Percentiles rank a stretch among this genome's conserved stretches.
Evolutionary conservation across 2,888 invertebrate genomes (phyloP).

Genomic region (Spodoptera exigua): DNA sequence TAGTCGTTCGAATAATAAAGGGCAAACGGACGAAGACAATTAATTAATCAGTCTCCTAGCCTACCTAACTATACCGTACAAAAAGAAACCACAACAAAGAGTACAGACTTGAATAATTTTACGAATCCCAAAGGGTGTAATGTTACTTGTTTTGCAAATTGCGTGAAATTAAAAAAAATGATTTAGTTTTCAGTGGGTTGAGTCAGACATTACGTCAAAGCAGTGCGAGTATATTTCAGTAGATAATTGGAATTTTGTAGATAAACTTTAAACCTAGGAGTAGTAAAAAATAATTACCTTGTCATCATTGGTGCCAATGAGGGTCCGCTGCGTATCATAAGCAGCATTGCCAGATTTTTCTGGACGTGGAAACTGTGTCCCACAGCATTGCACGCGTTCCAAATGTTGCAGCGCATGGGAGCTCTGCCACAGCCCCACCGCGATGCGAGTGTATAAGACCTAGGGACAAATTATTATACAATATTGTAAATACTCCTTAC

Average conservation of each 20-base stretch:
- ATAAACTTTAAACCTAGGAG: no score
- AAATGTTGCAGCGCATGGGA: conserved; percentile 90
- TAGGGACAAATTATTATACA: conserved; percentile 61
- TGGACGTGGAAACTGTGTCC: conserved; percentile 74
- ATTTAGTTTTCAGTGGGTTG: no score
- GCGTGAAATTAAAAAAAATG: no score
- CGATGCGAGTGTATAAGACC: conserved; percentile 95
- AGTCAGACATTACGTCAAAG: no score
- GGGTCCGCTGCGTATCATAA: conserved; percentile 74
- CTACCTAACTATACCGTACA: conserved; percentile 1
- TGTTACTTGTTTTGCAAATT: neutral
- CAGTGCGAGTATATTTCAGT: no score
- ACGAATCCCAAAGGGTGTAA: neutral
- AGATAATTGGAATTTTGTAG: no score
- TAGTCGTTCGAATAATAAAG: conserved; percentile 15
- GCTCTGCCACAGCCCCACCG: conserved; percentile 95
- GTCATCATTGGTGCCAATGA: conserved; percentile 75
- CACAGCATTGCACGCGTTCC: conserved; percentile 81
- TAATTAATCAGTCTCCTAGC: conserved; percentile 18
- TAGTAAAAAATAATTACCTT: conserved; percentile 60
- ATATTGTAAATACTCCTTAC: no score
- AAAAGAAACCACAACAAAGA: conserved; percentile 5
- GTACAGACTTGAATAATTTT: conserved; percentile 13
- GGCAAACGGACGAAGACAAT: conserved; percentile 1
- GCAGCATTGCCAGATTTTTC: conserved; percentile 66